phyloP scores from a whole-genome alignment of 2,113 vertebrate species.

The Puma concolor region DNA sequence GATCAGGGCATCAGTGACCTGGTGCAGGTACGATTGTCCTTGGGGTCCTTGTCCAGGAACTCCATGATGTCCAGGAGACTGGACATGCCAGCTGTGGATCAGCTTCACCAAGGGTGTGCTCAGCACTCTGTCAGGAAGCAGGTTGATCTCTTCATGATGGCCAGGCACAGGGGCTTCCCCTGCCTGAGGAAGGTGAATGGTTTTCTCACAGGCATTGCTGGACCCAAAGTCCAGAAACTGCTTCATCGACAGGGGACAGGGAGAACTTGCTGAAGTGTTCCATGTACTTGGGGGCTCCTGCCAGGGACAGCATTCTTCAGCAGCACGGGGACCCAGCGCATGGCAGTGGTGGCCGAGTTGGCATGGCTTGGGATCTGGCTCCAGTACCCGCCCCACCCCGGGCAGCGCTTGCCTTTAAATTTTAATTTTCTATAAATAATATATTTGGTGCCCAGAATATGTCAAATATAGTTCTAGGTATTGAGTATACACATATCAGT shows the following conservation, averaged over 20 bases:
- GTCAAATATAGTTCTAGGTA: neutral
- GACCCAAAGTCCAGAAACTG: constrained; percentile 84
- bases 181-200: constrained; percentile 95
- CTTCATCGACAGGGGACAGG: no score
- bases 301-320: no score
- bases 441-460: neutral
- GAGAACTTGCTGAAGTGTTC: no score
- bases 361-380: no score
- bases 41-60: constrained; percentile 92
- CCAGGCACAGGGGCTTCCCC: constrained; percentile 94
- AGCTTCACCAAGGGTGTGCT: constrained; percentile 93
- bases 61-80: constrained; percentile 96
- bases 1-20: constrained; percentile 93
- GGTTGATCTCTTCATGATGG: constrained; percentile 98
- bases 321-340: no score
- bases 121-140: constrained; percentile 92
- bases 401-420: no score
- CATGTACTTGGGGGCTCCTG: no score
- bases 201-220: constrained; percentile 97
- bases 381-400: no score
- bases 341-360: no score
- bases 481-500: neutral
- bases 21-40: constrained; percentile 91
- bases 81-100: constrained; percentile 97
- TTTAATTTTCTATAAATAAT: neutral